Evolutionary conservation across 1,140 invertebrate genomes (phyloP).

Genomic region (Drosophila serrata): DNA sequence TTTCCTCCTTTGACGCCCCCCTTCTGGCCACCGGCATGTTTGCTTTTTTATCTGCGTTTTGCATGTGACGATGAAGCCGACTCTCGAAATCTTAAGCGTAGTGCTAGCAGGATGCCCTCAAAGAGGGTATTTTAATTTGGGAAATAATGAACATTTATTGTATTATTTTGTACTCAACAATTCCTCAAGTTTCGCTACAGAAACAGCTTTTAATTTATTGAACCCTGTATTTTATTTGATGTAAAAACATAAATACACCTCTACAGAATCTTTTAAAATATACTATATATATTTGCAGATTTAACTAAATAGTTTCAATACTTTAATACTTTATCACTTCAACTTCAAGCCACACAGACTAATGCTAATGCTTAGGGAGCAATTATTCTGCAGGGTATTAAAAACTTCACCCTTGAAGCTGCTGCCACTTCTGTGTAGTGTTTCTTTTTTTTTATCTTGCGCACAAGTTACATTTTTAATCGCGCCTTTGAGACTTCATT

Average conservation of each 20-base stretch:
- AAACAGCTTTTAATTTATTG: too few relatives aligned
- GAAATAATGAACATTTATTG: not conserved
- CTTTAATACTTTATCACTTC: not conserved
- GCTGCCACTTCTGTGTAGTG: slow-evolving; percentile 41
- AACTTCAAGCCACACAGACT: not conserved
- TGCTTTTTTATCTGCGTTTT: slow-evolving; percentile 80
- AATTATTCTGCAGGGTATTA: slow-evolving; percentile 42
- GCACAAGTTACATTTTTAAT: slow-evolving; percentile 83
- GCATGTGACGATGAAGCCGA: slow-evolving; percentile 55
- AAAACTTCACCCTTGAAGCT: slow-evolving; percentile 32
- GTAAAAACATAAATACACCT: not conserved
- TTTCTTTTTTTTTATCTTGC: slow-evolving; percentile 48
- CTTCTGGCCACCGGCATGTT: slow-evolving; percentile 67
- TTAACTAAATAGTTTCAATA: not conserved
- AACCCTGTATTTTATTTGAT: not conserved
- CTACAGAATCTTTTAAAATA: too few relatives aligned
- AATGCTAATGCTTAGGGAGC: slow-evolving; percentile 8
- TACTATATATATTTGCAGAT: too few relatives aligned
- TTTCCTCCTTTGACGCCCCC: slow-evolving; percentile 10
- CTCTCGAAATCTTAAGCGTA: slow-evolving; percentile 36
- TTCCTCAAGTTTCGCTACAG: too few relatives aligned
- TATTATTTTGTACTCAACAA: not conserved
- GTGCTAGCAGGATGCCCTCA: slow-evolving; percentile 18
- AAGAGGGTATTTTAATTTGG: not conserved
- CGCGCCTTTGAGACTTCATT: slow-evolving; percentile 84